Evolutionary conservation across 2,888 invertebrate species (phyloP), one percentile per base, ranked within the genome.

Genomic region (Polydrusus pterygomalis): DNA sequence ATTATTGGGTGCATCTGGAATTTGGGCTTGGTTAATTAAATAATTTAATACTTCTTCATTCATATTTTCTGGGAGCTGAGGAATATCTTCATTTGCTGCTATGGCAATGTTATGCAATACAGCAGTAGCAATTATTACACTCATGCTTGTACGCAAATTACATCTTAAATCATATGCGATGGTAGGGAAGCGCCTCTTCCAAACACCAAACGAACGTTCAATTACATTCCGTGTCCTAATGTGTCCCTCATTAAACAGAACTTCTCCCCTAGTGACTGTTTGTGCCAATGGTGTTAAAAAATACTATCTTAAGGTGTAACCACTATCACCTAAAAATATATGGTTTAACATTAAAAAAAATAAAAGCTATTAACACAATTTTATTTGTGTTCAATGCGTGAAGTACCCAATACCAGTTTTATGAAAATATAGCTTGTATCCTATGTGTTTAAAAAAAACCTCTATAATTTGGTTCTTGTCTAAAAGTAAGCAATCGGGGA

Each of bases 111-210:
- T 77, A 65, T 77, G 65, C 38, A 77, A 56, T 17, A 77, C 77
- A 56, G 74, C 64, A 56, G 70, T 70, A 65, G 77, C 74, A 25
- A 60, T 20, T 40, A 77, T 77, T 40, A 74, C 47, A 40, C 43
- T 30, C 25, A 70, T 51, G 30, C 17, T 25, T 13, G 74, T 70
- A n/a, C 70, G 49, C 11, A 71, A 17, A 34, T 74, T 74, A 20
- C 60, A 60, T 70, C 71, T 40, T 18, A 71, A 18, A 34, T 68
- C 77, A 63, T 74, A 71, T 15, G 74, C 70, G 17, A 76, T 38
- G 30, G 74, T 70, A 11, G 77, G 77, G 58, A 77, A 43, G 10
- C 81, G 79, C 81, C 83, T 81, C 82, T 84, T 85, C 83, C 84
- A 85, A 82, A 84, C 83, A 80, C 83, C 83, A 83, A 84, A 43